Percentiles rank a stretch among this genome's conserved stretches.
These are phyloP conservation scores for Ptyas mucosa DNA, from an alignment of 2,113 vertebrate species.

Conservation along the genomic window DNA sequence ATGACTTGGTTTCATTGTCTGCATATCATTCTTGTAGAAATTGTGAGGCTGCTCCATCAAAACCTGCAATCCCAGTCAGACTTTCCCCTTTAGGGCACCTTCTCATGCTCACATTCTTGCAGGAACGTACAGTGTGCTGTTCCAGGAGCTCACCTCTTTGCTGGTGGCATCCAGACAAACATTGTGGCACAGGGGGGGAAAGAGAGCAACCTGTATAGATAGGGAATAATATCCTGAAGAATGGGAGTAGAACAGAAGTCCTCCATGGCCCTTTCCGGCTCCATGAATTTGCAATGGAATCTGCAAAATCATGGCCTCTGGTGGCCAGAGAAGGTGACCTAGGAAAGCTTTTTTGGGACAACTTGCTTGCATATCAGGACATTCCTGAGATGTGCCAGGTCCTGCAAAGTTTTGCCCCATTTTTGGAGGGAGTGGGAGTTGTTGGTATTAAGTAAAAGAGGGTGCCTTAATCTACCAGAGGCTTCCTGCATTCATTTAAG, in stretches of 20 bases:
- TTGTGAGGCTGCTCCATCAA: background rate
- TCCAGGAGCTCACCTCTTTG: background rate
- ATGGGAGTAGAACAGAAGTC: background rate
- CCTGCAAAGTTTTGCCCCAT: background rate
- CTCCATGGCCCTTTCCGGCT: background rate
- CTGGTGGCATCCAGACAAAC: background rate
- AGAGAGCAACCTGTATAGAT: background rate
- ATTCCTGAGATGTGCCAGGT: background rate
- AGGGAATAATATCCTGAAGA: background rate
- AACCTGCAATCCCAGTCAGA: background rate
- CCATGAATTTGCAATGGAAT: background rate
- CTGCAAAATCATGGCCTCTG: background rate
- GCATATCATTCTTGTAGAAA: background rate
- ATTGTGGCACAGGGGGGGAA: background rate
- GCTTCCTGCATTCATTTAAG: background rate
- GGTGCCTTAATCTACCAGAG: background rate
- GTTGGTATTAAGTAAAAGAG: background rate
- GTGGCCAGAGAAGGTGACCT: background rate
- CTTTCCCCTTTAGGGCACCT: background rate
- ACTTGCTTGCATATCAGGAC: background rate
- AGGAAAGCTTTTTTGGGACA: background rate
- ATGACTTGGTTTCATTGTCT: background rate
- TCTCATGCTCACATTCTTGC: background rate
- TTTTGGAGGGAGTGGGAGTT: background rate
- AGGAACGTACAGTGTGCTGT: background rate